Evolutionary conservation across 2,888 invertebrate species (phyloP).

Genomic region (Drepanosiphum platanoidis): DNA sequence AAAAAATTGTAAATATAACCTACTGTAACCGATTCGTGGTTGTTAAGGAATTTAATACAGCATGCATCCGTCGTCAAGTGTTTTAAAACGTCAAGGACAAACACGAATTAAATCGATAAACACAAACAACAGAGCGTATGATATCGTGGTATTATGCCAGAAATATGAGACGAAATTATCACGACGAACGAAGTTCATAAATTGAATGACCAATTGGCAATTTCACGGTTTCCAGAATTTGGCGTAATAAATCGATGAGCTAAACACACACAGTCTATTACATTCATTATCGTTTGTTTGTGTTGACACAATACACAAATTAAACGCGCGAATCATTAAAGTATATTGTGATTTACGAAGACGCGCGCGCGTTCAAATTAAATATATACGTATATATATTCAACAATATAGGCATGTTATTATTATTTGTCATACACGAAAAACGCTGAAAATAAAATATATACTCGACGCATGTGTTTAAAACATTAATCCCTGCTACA

Average conservation of each 20-base stretch:
- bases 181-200: not conserved
- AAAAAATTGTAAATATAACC: not conserved
- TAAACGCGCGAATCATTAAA: no score
- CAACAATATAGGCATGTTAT: no score
- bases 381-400: no score
- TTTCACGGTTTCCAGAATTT: not conserved
- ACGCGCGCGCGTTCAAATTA: no score
- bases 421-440: no score
- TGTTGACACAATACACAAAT: not conserved
- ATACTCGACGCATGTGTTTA: no score
- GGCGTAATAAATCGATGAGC: not conserved
- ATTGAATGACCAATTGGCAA: not conserved
- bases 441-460: no score
- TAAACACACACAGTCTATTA: not conserved
- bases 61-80: conserved; percentile 22
- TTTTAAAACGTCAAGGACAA: conserved; percentile 37
- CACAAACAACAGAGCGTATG: not conserved
- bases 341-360: no score
- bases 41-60: conserved; percentile 18
- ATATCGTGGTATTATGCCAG: not conserved
- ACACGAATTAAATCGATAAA: conserved; percentile 27
- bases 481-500: no score
- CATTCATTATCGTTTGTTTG: not conserved
- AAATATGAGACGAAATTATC: not conserved
- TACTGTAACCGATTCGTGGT: not conserved